Base-by-base conservation (phyloP, 2,113 vertebrate genomes). In the Chaetorhynchus papuensis region DNA sequence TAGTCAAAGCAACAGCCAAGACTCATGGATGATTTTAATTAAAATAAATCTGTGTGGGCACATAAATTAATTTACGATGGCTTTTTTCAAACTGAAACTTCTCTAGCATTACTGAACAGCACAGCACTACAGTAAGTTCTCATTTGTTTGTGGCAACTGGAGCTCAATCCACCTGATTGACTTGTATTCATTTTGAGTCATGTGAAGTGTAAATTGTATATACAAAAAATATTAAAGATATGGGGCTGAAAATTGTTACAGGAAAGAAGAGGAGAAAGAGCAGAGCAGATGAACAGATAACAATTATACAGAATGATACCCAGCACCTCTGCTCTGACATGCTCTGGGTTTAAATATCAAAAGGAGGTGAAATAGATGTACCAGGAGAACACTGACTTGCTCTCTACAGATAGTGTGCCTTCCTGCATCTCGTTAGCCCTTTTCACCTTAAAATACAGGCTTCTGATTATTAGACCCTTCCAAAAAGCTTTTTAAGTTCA, bases 1-100 rank as follows among this genome's bases (percentile, higher is more conserved):
- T 77, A 97, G 87, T 93, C 92, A 87, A 89, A 97, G 76, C 84
- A 92, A 96, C 87, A 92, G 97, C 56, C 61, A 95, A 93, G 86
- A 93, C 83, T 96, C 92, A 75, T 30, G 90, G 94, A 90, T 94
- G 33, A 98, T 97, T 98, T 97, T 96, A 97, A 98, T 98, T 94
- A 97, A 97, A 96, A 95, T 96, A 96, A 96, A 97, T 96, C 89
- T 97, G 91, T 85, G 79, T 93, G 94, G 80, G 82, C 92, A 91
- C 82, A 81, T 83, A 81, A 89, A 90, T 97, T 90, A 42, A 92
- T 93, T 95, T 94, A n/a, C 0, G 13, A 56, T 68, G 42, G 15
- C 76, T 93, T 95, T 83, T 90, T 87, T 83, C 50, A 92, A 60
- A 94, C 24, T 49, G 84, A 94, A 96, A 83, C 24, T 82, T 89